Conservation (phyloP, 2,797 vertebrate genomes). For the Acrossocheilus wenchowensis region DNA sequence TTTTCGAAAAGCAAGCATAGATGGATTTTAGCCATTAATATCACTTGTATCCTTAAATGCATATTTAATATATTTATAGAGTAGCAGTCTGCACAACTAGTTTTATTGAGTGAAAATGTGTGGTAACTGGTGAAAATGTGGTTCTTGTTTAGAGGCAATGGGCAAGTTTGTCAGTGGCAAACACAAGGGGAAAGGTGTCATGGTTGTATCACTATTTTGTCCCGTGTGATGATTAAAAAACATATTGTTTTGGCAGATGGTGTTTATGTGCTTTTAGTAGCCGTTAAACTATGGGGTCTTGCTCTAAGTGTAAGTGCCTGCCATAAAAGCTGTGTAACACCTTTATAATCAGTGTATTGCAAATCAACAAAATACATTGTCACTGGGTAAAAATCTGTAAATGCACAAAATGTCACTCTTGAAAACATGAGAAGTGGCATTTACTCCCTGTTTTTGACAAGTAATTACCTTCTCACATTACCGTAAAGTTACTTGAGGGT, state of each 20-base stretch:
- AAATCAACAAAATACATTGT: constrained; percentile 37
- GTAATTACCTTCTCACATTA: constrained; percentile 21
- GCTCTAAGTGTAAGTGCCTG: constrained; percentile 59
- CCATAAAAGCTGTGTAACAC: constrained; percentile 56
- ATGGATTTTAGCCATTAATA: constrained; percentile 71
- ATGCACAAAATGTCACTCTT: constrained; percentile 34
- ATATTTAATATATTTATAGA: constrained; percentile 81
- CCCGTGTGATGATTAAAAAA: constrained; percentile 55
- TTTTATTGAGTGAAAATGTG: constrained; percentile 78
- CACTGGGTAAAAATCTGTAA: constrained; percentile 39
- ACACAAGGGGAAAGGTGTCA: constrained; percentile 37
- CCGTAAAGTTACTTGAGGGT: constrained; percentile 35
- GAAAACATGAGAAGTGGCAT: neutral
- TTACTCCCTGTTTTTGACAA: constrained; percentile 18
- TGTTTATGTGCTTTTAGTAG: constrained; percentile 63
- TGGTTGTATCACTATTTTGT: constrained; percentile 47
- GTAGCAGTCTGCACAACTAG: constrained; percentile 79
- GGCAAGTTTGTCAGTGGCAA: constrained; percentile 46
- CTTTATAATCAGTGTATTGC: constrained; percentile 55
- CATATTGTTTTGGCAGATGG: constrained; percentile 53
- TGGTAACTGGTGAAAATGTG: constrained; percentile 57
- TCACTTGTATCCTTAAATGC: constrained; percentile 77
- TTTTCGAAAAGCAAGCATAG: constrained; percentile 54
- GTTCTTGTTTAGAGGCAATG: constrained; percentile 50
- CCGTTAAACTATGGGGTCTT: constrained; percentile 51